phyloP scores from a whole-genome alignment of 1,140 invertebrate species.

The Drosophila sucinea region DNA sequence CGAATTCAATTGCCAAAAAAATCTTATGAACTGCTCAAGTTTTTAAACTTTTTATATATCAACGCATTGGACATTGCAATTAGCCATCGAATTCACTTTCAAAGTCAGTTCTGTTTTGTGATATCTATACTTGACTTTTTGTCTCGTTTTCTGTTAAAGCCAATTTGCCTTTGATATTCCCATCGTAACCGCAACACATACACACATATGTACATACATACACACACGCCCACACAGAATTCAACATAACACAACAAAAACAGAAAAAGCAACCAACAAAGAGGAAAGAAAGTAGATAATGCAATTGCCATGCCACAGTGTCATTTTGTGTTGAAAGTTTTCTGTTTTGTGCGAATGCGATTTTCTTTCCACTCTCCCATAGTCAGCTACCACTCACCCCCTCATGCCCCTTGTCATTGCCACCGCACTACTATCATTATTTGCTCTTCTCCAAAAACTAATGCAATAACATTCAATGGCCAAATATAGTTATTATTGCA shows the following conservation, averaged over 20 bases:
- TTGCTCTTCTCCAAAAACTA: constrained; percentile 47
- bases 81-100: not conserved
- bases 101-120: not conserved
- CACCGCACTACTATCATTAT: not conserved
- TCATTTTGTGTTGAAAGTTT: constrained; percentile 62
- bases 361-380: constrained; percentile 34
- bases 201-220: not conserved
- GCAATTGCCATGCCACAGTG: constrained; percentile 59
- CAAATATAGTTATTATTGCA: constrained; percentile 72
- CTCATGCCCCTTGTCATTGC: not conserved
- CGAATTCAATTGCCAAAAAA: too few relatives aligned
- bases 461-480: constrained; percentile 77
- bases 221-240: not conserved
- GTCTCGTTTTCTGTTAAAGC: not conserved
- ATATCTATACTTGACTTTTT: not conserved
- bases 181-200: not conserved
- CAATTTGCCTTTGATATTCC: constrained; percentile 3
- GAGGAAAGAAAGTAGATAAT: constrained; percentile 46
- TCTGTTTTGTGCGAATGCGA: constrained; percentile 42
- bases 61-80: not conserved
- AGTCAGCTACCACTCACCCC: not conserved
- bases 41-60: too few relatives aligned
- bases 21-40: too few relatives aligned
- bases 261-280: constrained; percentile 18
- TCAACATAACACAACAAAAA: constrained; percentile 20